phyloP scores from a whole-genome alignment of 2,113 vertebrate genomes.

The Ptilorrhoa leucosticta region DNA sequence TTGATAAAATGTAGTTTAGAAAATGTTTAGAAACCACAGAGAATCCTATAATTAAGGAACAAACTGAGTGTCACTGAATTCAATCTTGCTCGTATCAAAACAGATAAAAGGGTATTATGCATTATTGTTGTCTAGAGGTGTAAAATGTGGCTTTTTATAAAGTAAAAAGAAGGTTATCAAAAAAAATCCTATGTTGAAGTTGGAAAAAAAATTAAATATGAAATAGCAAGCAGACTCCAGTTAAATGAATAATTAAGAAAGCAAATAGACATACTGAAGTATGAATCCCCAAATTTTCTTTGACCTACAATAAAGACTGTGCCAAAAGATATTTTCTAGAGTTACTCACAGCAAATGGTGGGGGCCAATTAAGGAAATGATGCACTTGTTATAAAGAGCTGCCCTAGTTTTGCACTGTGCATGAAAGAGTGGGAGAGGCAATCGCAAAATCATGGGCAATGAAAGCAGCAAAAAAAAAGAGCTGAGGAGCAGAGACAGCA shows the following conservation, averaged over 20 bases:
- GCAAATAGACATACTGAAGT: background rate
- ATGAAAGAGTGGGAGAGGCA: background rate
- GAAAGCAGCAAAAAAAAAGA: background rate
- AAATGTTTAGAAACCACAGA: background rate
- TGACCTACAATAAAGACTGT: background rate
- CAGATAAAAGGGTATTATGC: background rate
- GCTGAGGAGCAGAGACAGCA: background rate
- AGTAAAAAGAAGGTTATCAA: background rate
- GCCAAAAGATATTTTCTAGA: background rate
- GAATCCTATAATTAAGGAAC: background rate
- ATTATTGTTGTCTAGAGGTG: background rate
- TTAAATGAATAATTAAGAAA: background rate
- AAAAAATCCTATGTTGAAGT: background rate
- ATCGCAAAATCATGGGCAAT: background rate
- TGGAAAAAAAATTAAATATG: background rate
- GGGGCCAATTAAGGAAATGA: fast-evolving
- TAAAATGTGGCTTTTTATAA: background rate
- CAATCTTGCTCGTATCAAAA: background rate
- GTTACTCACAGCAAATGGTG: background rate
- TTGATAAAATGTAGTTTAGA: background rate
- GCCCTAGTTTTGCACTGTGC: fast-evolving
- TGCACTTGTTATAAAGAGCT: background rate
- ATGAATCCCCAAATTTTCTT: background rate
- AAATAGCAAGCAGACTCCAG: background rate
- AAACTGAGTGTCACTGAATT: background rate